Percentiles rank a stretch among this genome's conserved stretches.
These are phyloP conservation scores for Bicyclus anynana DNA, from an alignment of 1,140 invertebrate genomes.

Conservation along the genomic window DNA sequence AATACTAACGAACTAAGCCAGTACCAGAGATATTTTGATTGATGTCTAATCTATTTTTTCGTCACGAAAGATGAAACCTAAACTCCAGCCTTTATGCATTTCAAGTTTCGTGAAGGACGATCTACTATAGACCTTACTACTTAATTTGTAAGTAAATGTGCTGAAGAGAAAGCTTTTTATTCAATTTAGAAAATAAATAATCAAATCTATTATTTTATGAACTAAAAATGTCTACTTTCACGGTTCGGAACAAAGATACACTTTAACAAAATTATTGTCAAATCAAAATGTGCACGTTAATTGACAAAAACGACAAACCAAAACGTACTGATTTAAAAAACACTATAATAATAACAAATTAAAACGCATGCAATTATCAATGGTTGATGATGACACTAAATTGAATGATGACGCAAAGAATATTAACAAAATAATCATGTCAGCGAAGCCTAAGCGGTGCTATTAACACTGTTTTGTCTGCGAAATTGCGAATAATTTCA, in stretches of 20 bases:
- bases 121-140: not conserved
- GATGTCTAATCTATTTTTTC: not conserved
- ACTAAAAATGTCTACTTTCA: not conserved
- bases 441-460: slow-evolving; percentile 65
- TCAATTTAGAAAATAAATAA: not conserved
- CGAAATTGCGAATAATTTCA: not conserved
- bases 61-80: not conserved
- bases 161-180: not conserved
- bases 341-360: not conserved
- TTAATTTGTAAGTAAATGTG: not conserved
- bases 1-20: not conserved
- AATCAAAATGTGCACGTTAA: not conserved
- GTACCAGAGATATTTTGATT: not conserved
- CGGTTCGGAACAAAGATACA: not conserved
- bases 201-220: not conserved
- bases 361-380: slow-evolving; percentile 7
- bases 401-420: slow-evolving; percentile 58
- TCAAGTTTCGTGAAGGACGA: not conserved
- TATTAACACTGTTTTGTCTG: slow-evolving; percentile 48
- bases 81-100: not conserved
- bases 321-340: not conserved
- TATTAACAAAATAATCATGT: slow-evolving; percentile 37
- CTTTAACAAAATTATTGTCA: not conserved
- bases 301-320: not conserved
- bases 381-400: slow-evolving; percentile 10